Evolutionary conservation across 2,888 invertebrate species (phyloP).

Genomic region (Eristalis intricaria): DNA sequence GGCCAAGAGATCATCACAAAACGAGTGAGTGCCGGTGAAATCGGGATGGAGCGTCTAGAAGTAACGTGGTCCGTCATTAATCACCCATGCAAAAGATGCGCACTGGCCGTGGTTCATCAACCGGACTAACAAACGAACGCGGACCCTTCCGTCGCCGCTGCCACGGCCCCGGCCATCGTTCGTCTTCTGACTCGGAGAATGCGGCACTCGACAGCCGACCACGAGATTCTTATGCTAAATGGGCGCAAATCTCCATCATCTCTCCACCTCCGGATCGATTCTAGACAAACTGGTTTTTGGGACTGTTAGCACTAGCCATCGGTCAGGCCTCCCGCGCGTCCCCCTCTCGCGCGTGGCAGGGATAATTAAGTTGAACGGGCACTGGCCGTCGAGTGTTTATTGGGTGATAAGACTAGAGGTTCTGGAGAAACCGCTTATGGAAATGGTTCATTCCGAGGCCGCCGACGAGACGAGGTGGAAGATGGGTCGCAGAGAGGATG

Average conservation of each 20-base stretch:
- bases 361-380: not conserved
- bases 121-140: not conserved
- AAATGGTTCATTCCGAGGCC: not conserved
- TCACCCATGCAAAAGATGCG: not conserved
- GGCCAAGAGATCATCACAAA: not conserved
- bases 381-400: not conserved
- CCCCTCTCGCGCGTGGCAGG: not conserved
- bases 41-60: not conserved
- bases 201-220: not conserved
- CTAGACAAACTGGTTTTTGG: not conserved
- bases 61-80: not conserved
- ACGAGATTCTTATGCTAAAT: not conserved
- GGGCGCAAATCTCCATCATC: not conserved
- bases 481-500: not conserved
- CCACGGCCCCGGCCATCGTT: no score
- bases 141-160: not conserved
- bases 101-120: not conserved
- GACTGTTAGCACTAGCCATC: not conserved
- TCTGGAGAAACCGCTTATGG: not conserved
- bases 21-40: not conserved
- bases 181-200: no score
- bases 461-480: not conserved
- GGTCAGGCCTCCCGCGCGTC: not conserved
- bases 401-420: not conserved
- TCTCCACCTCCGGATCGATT: not conserved